Evolutionary conservation across 2,797 vertebrate species (phyloP).

Genomic region (Labeo calbasu): DNA sequence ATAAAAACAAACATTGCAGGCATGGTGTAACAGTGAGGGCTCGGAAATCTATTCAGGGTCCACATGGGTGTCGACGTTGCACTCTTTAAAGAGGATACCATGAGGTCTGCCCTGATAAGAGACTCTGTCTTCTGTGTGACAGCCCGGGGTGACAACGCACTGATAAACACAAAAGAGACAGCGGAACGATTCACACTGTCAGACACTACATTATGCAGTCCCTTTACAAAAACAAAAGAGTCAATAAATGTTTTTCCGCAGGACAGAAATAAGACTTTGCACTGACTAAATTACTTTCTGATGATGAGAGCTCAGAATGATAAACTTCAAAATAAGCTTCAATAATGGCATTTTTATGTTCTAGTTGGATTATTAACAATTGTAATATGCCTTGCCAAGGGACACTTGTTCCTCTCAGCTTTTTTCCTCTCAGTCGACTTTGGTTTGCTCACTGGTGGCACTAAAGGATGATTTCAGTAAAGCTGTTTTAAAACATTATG

Average conservation of each 20-base stretch:
- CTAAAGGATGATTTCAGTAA: neutral
- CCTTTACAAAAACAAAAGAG: neutral
- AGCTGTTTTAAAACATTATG: neutral
- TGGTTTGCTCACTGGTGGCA: neutral
- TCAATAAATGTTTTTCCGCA: neutral
- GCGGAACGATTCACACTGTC: neutral
- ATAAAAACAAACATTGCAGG: constrained; percentile 7
- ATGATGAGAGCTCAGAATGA: neutral
- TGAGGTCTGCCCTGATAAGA: constrained; percentile 69
- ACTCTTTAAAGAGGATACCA: constrained; percentile 48
- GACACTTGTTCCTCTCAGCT: neutral
- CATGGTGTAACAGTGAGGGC: neutral
- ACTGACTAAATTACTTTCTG: neutral
- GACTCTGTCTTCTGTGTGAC: constrained; percentile 59
- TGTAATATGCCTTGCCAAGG: neutral
- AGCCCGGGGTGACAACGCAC: constrained; percentile 44
- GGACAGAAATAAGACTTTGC: neutral
- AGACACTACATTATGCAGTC: neutral
- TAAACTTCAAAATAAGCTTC: neutral
- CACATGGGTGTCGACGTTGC: constrained; percentile 61
- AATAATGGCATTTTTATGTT: neutral
- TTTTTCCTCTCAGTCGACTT: neutral
- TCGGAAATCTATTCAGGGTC: constrained; percentile 30
- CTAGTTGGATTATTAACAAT: neutral
- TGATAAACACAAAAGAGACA: constrained; percentile 25